phyloP scores from a whole-genome alignment of 2,888 invertebrate species.

The Globia sparganii region DNA sequence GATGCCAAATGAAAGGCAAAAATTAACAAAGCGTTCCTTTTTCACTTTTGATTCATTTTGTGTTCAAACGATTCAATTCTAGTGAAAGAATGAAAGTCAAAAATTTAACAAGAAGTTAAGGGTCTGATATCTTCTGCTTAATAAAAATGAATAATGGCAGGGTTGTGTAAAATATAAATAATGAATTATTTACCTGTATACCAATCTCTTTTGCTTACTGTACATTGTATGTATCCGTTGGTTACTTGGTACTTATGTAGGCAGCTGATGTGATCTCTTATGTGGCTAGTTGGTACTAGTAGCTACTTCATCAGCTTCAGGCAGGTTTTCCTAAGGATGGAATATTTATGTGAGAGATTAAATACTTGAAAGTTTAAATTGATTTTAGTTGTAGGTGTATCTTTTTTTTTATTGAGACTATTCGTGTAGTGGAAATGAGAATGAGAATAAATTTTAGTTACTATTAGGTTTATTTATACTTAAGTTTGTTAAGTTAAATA shows the following conservation, averaged over 20 bases:
- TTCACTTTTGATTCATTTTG: background rate
- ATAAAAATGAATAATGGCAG: background rate
- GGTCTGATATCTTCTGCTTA: background rate
- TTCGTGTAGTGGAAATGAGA: background rate
- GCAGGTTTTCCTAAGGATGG: conserved; percentile 43
- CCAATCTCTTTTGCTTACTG: conserved; percentile 26
- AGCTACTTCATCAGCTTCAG: conserved; percentile 55
- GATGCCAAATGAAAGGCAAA: background rate
- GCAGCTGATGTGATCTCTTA: conserved; percentile 80
- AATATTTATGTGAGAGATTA: conserved; percentile 40
- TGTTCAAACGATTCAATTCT: background rate
- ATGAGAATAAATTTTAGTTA: background rate
- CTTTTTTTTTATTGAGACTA: background rate
- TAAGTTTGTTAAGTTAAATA: background rate
- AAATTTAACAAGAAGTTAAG: background rate
- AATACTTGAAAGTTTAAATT: conserved; percentile 22
- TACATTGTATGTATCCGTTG: conserved; percentile 48
- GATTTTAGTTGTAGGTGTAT: conserved; percentile 15
- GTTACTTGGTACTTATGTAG: conserved; percentile 50
- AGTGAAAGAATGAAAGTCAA: background rate
- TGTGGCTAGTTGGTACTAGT: conserved; percentile 70
- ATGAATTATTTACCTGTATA: background rate
- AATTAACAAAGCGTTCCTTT: background rate
- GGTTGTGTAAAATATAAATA: background rate
- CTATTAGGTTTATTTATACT: background rate